These are phyloP conservation scores for Aspidiotus destructor DNA, from an alignment of 2,888 invertebrate species.

Conservation along the genomic window DNA sequence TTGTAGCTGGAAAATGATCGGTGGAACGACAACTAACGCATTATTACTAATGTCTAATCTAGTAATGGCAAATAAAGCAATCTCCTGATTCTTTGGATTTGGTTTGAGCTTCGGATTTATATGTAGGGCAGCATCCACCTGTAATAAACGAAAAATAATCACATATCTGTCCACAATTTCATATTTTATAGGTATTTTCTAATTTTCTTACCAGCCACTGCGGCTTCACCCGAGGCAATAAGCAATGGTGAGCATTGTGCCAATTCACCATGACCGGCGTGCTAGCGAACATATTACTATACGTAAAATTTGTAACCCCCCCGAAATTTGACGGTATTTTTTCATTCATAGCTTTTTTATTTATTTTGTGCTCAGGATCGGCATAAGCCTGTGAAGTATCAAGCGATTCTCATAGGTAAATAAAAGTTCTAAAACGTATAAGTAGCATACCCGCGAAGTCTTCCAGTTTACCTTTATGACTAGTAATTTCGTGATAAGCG, in stretches of 20 bases:
- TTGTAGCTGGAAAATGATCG: slow-evolving; percentile 69
- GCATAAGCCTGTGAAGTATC: slow-evolving; percentile 52
- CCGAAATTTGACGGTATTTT: slow-evolving; percentile 50
- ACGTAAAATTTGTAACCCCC: slow-evolving; percentile 54
- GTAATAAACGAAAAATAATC: slow-evolving; percentile 29
- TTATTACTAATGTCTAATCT: slow-evolving; percentile 88
- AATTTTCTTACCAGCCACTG: slow-evolving; percentile 47
- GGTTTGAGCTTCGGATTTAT: slow-evolving; percentile 73
- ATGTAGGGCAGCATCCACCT: slow-evolving; percentile 66
- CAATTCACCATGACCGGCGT: slow-evolving; percentile 83
- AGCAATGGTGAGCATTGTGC: slow-evolving; percentile 65
- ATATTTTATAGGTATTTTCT: too few species aligned
- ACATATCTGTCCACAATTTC: background rate
- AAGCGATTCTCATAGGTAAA: background rate
- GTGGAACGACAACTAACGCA: slow-evolving; percentile 66
- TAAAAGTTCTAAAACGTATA: background rate
- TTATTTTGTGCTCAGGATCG: slow-evolving; percentile 86
- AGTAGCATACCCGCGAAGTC: background rate
- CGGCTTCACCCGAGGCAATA: slow-evolving; percentile 54
- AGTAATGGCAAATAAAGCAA: slow-evolving; percentile 82
- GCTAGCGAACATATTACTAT: slow-evolving; percentile 70
- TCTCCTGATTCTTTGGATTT: slow-evolving; percentile 54
- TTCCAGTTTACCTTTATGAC: slow-evolving; percentile 54
- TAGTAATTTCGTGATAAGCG: slow-evolving; percentile 68
- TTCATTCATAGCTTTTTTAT: slow-evolving; percentile 72